phyloP scores from a whole-genome alignment of 2,888 invertebrate species.

The Aleiodes testaceus region DNA sequence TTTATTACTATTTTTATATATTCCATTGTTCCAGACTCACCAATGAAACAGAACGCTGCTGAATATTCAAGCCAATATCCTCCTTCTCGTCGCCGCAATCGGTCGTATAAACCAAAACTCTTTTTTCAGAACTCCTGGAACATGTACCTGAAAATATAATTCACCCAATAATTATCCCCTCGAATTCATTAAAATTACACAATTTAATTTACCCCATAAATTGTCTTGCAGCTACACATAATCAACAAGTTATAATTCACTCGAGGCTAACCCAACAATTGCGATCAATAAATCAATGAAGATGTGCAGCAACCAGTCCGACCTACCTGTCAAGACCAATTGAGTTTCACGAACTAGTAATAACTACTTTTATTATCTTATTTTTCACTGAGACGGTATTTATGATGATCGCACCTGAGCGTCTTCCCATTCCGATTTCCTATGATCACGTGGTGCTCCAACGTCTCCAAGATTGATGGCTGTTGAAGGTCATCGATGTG shows the following conservation, averaged over 20 bases:
- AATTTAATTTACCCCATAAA: slow-evolving; percentile 5
- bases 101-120: slow-evolving; percentile 67
- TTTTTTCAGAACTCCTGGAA: slow-evolving; percentile 69
- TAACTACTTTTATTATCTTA: background rate
- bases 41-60: slow-evolving; percentile 68
- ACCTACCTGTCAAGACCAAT: slow-evolving; percentile 56
- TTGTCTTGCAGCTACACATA: background rate
- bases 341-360: slow-evolving; percentile 46
- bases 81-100: slow-evolving; percentile 69
- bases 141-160: slow-evolving; percentile 47
- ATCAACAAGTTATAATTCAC: background rate
- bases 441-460: slow-evolving; percentile 59
- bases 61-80: slow-evolving; percentile 61
- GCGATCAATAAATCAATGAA: slow-evolving; percentile 56
- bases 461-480: slow-evolving; percentile 59
- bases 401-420: slow-evolving; percentile 65
- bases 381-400: slow-evolving; percentile 45
- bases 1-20: background rate
- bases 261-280: slow-evolving; percentile 55
- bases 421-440: slow-evolving; percentile 69
- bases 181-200: background rate
- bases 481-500: slow-evolving; percentile 57
- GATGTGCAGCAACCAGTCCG: slow-evolving; percentile 25
- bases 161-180: too few species aligned
- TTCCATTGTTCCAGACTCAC: slow-evolving; percentile 55